Evolutionary conservation across 2,888 invertebrate species (phyloP).

Genomic region (Drosophila incognita): DNA sequence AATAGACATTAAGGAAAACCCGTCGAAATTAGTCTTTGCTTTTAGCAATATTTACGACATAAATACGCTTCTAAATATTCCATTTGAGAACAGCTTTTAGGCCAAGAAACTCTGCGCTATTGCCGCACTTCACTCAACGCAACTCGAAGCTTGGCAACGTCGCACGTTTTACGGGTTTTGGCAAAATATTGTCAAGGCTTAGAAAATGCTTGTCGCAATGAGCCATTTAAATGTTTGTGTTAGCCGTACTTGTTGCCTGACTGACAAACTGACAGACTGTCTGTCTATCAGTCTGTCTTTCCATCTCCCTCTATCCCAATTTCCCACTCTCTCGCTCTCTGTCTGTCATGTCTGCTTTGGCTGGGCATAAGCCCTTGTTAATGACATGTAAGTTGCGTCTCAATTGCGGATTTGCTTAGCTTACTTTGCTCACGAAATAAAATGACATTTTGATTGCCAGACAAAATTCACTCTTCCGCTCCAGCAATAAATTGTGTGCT

Average conservation of each 20-base stretch:
- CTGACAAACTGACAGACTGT: conserved; percentile 2
- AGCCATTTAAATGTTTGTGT: conserved; percentile 47
- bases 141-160: conserved; percentile 17
- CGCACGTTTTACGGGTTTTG: not conserved
- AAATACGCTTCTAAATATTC: not conserved
- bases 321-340: not conserved
- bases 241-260: conserved; percentile 25
- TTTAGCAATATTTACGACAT: not conserved
- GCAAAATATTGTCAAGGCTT: conserved; percentile 57
- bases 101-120: not conserved
- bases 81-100: not conserved
- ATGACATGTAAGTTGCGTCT: conserved; percentile 80
- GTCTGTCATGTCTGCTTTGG: conserved; percentile 31
- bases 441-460: conserved; percentile 75
- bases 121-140: conserved; percentile 7
- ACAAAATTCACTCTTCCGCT: conserved; percentile 34
- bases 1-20: fast-evolving
- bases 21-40: not conserved
- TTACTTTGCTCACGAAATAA: conserved; percentile 49
- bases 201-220: conserved; percentile 22
- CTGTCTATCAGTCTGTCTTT: conserved; percentile 1
- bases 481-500: not conserved
- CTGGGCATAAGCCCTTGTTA: conserved; percentile 66
- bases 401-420: conserved; percentile 77
- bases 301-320: not conserved